Evolutionary conservation across 1,140 invertebrate genomes (phyloP).

Genomic region (Brachystomella parvula): DNA sequence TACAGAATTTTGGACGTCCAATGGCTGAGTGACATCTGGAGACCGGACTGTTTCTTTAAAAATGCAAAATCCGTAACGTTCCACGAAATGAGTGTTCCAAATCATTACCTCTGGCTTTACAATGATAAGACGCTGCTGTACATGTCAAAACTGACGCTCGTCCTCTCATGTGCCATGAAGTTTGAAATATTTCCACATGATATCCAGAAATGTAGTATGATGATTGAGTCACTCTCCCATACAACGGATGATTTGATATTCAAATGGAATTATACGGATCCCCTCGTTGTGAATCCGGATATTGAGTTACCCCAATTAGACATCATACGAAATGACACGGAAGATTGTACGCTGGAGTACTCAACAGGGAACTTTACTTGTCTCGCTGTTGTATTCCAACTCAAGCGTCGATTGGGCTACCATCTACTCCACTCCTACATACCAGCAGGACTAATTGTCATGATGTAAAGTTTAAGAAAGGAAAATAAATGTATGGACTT

Average conservation of each 20-base stretch:
- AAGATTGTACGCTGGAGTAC: conserved; percentile 44
- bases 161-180: conserved; percentile 43
- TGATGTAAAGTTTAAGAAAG: conserved; percentile 42
- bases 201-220: conserved; percentile 42
- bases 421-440: conserved; percentile 83
- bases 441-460: conserved; percentile 75
- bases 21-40: conserved; percentile 77
- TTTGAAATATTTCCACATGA: conserved; percentile 42
- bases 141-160: conserved; percentile 64
- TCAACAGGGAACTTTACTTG: conserved; percentile 71
- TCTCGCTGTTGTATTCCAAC: conserved; percentile 72
- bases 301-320: conserved; percentile 45
- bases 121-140: conserved; percentile 82
- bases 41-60: conserved; percentile 86
- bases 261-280: conserved; percentile 42
- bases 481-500: no score
- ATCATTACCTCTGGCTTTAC: conserved; percentile 85
- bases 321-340: conserved; percentile 40
- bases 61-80: conserved; percentile 88
- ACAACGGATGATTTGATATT: conserved; percentile 45
- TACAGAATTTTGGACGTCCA: conserved; percentile 81
- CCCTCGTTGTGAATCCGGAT: conserved; percentile 42
- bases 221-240: conserved; percentile 45
- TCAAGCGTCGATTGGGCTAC: conserved; percentile 75
- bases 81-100: conserved; percentile 88